Percentiles rank a stretch among this genome's conserved stretches.
Evolutionary conservation across 2,888 invertebrate genomes (phyloP).

Genomic region (Tholera decimalis): DNA sequence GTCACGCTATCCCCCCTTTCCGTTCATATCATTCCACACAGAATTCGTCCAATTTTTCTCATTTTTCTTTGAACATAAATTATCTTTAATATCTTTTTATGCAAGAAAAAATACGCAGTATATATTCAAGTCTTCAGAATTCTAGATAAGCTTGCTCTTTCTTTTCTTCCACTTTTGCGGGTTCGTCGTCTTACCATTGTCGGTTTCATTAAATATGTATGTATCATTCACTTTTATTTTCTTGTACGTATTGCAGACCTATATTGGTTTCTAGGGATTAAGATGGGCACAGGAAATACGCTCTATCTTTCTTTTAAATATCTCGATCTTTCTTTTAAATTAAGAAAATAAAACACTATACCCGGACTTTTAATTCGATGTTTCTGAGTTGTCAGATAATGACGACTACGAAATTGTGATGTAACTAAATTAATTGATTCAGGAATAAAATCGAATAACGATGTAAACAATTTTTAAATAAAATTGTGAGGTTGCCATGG

Average conservation of each 20-base stretch:
- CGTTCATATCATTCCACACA: background rate
- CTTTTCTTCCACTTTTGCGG: conserved; percentile 6
- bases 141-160: conserved; percentile 13
- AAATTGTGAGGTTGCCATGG: no score
- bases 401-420: no score
- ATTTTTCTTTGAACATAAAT: background rate
- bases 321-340: no score
- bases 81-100: background rate
- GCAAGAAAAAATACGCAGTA: background rate
- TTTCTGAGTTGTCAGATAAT: no score
- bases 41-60: background rate
- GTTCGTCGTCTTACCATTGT: conserved; percentile 18
- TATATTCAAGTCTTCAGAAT: conserved; percentile 21
- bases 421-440: no score
- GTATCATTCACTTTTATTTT: conserved; percentile 42
- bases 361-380: no score
- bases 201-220: conserved; percentile 33
- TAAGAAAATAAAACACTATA: no score
- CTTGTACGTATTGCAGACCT: conserved; percentile 19
- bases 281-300: background rate
- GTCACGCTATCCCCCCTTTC: no score
- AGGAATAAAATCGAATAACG: no score
- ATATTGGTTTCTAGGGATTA: background rate
- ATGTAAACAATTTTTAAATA: no score
- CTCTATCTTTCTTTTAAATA: background rate